Base-by-base conservation (phyloP, 2,888 invertebrate genomes). In the Cephalotes varians region DNA sequence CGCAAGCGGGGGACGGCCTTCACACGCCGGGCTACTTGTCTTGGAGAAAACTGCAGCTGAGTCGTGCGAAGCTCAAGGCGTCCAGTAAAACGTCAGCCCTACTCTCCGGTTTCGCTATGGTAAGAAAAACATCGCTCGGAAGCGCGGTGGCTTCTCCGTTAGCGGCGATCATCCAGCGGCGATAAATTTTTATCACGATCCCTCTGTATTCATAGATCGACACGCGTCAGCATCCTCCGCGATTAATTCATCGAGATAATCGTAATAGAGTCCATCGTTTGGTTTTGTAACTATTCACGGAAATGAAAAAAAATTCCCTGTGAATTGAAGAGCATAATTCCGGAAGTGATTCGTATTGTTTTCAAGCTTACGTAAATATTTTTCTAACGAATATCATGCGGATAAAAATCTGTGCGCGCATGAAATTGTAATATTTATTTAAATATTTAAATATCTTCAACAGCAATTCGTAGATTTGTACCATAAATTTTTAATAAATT, bases 31-130 rank as follows among this genome's bases (percentile, higher is more conserved):
- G 97, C n/a, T 98, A 98, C 93, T 95, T 98, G 71, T 98, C 98
- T 58, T 98, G 98, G 98, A 96, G 98, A 90, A 98, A 98, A 94
- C 95, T 99, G 47, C 99, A 99, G 94, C 96, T 99, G 79, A 99
- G 99, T 94, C 96, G 99, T 87, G 99, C 99, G 77, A 99, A 99
- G 95, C 96, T 99, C 91, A 99, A 99, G 95, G 99, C 99, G 0
- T 98, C 99, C 73, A 99, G 99, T 95, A 98, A 99, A 94, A 99
- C 99, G 1, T 99, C 99, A 0, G 99, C 99, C 0, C 95, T 99
- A 9, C 96, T 99, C 58, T 98, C 99, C 34, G 99, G 99, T 86
- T 99, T 99, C 94, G 99, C 99, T 56, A 99, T 99, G 99, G 99
- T 98, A 95, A 95, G 95, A 83, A 6, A n/a, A 34, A 77, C 7